These are phyloP conservation scores for Odontocolon sp. DNA, from an alignment of 2,888 invertebrate genomes.

Conservation along the genomic window DNA sequence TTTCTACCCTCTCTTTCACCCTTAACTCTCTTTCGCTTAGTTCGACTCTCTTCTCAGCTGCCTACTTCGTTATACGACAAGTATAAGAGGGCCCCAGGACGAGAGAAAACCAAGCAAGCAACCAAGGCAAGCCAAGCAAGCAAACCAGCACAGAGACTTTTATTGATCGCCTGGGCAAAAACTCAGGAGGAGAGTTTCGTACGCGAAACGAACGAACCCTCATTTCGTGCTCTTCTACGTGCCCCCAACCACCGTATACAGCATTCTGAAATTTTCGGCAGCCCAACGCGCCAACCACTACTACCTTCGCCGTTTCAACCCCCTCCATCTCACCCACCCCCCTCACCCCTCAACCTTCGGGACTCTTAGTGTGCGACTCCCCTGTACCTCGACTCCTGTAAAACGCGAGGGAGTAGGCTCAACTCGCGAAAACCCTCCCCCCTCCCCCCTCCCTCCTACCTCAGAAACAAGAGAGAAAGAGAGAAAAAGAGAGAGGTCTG, in stretches of 20 bases:
- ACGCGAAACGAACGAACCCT: constrained; percentile 72
- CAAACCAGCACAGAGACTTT: constrained; percentile 79
- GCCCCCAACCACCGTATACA: constrained; percentile 73
- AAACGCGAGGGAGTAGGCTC: constrained; percentile 23
- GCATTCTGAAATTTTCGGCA: constrained; percentile 62
- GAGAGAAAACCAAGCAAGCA: constrained; percentile 46
- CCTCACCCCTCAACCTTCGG: constrained; percentile 46
- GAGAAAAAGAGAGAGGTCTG: too few relatives aligned
- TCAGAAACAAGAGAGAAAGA: not conserved
- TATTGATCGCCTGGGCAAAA: constrained; percentile 81
- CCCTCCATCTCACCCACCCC: constrained; percentile 54
- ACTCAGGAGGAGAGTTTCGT: constrained; percentile 72
- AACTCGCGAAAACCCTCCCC: constrained; percentile 40
- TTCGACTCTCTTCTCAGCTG: constrained; percentile 68
- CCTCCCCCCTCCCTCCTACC: constrained; percentile 32
- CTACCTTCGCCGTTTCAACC: constrained; percentile 42
- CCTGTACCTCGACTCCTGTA: constrained; percentile 30
- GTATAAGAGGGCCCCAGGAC: constrained; percentile 73
- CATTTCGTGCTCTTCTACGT: constrained; percentile 79
- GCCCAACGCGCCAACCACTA: constrained; percentile 58
- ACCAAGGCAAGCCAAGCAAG: constrained; percentile 54
- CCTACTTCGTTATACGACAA: constrained; percentile 80
- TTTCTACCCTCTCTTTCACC: constrained; percentile 8
- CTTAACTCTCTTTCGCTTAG: constrained; percentile 15
- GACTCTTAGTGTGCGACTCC: constrained; percentile 56